phyloP scores from a whole-genome alignment of 1,140 invertebrate species.

The Doryteuthis pealeii region DNA sequence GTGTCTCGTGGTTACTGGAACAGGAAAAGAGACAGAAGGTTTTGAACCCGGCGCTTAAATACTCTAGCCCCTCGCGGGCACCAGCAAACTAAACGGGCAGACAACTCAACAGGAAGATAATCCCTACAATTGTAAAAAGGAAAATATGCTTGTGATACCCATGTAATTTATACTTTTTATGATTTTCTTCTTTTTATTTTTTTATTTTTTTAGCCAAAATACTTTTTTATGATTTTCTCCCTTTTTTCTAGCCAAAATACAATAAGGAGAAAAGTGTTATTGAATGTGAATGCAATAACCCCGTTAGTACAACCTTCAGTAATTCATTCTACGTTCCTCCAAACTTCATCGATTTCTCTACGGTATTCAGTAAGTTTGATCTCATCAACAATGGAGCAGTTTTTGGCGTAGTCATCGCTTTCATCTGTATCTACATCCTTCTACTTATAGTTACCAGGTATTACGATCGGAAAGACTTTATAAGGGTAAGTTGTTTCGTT shows the following conservation, averaged over 20 bases:
- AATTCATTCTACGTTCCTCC: conserved; percentile 58
- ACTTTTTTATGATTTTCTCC: not conserved
- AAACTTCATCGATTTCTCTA: conserved; percentile 63
- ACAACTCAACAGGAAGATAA: too few relatives aligned
- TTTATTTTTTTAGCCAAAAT: too few relatives aligned
- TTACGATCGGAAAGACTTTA: conserved; percentile 54
- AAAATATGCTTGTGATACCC: too few relatives aligned
- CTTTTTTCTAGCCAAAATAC: conserved; percentile 17
- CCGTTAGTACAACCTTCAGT: conserved; percentile 17
- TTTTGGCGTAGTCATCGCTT: conserved; percentile 56
- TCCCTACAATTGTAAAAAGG: too few relatives aligned
- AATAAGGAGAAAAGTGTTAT: conserved; percentile 12
- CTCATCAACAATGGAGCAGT: conserved; percentile 43
- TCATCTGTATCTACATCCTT: conserved; percentile 56
- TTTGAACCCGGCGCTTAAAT: too few relatives aligned
- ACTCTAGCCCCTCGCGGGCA: too few relatives aligned
- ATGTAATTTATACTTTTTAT: too few relatives aligned
- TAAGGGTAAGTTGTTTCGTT: conserved; percentile 21
- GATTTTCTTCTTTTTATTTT: too few relatives aligned
- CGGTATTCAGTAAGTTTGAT: conserved; percentile 58
- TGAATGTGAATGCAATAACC: conserved; percentile 21
- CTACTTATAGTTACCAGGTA: conserved; percentile 56
- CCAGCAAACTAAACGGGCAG: too few relatives aligned
- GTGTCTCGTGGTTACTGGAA: too few relatives aligned
- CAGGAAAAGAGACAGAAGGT: too few relatives aligned